These are phyloP conservation scores for Arnoldichthys spilopterus DNA, from an alignment of 2,797 vertebrate genomes.

Conservation along the genomic window DNA sequence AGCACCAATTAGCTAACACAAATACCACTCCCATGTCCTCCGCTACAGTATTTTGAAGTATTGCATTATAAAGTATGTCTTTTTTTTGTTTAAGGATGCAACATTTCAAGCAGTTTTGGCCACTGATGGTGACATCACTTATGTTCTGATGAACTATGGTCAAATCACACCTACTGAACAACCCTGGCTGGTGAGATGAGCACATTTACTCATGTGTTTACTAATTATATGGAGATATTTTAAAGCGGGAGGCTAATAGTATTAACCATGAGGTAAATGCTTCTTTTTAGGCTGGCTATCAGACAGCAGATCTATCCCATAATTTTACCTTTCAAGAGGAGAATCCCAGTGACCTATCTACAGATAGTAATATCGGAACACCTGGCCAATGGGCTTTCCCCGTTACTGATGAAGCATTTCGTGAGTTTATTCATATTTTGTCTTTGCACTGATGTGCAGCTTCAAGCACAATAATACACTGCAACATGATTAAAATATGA, in stretches of 20 bases:
- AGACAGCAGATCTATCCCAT: neutral
- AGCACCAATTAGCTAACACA: too few relatives aligned
- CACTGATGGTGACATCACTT: neutral
- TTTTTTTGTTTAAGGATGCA: neutral
- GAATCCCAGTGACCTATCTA: neutral
- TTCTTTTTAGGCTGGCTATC: slow-evolving; percentile 7
- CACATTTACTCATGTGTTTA: neutral
- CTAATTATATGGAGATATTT: too few relatives aligned
- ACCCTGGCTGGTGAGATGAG: neutral
- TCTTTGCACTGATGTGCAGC: too few relatives aligned
- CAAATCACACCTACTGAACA: neutral
- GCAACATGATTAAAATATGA: too few relatives aligned
- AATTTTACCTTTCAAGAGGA: neutral
- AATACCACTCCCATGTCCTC: too few relatives aligned
- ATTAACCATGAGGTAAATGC: too few relatives aligned
- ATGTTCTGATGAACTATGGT: slow-evolving; percentile 19
- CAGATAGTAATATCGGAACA: neutral
- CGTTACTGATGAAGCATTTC: neutral
- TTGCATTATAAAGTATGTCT: neutral
- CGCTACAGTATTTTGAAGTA: too few relatives aligned
- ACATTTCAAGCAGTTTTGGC: slow-evolving; percentile 19
- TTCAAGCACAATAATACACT: too few relatives aligned
- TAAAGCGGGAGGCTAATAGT: too few relatives aligned
- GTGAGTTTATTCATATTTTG: neutral
- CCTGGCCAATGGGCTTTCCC: slow-evolving; percentile 11